Evolutionary conservation across 1,140 invertebrate genomes (phyloP).

Genomic region (Drosophila baimaii): DNA sequence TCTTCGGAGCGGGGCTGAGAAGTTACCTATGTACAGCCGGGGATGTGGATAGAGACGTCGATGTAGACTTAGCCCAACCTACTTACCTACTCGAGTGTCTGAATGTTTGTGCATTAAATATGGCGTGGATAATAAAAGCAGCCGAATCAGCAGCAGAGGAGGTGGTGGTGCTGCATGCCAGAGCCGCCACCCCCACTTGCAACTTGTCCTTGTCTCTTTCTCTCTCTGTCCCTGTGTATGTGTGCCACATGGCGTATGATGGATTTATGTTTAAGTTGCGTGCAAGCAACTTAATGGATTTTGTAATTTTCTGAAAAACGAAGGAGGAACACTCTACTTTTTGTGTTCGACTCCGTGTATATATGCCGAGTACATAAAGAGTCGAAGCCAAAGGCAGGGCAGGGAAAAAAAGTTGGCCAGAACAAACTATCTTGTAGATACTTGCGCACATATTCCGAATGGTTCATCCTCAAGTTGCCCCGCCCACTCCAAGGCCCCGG

Average conservation of each 20-base stretch:
- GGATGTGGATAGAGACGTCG: conserved; percentile 27
- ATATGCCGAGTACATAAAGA: conserved; percentile 30
- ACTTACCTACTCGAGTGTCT: conserved; percentile 80
- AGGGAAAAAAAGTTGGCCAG: conserved; percentile 56
- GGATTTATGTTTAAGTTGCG: conserved; percentile 83
- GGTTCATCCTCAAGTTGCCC: conserved; percentile 42
- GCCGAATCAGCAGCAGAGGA: conserved; percentile 44
- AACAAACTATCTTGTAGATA: conserved; percentile 64
- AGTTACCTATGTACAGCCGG: not conserved
- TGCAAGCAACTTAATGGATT: conserved; percentile 83
- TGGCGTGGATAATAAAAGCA: conserved; percentile 75
- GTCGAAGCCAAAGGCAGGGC: conserved; percentile 42
- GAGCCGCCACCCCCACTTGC: conserved; percentile 21
- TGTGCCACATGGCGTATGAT: conserved; percentile 80
- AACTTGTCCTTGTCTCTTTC: conserved; percentile 36
- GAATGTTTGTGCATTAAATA: conserved; percentile 80
- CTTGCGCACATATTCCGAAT: conserved; percentile 46
- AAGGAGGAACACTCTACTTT: conserved; percentile 43
- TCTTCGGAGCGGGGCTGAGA: not conserved
- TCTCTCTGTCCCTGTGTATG: conserved; percentile 38
- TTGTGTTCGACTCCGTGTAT: conserved; percentile 20
- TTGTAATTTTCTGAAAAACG: conserved; percentile 71
- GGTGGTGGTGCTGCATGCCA: conserved; percentile 51
- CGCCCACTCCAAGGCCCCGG: not conserved
- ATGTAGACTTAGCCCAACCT: conserved; percentile 62